phyloP scores from a whole-genome alignment of 35 echinoderm and acorn worm genomes.

The Nesometra sesokonis region DNA sequence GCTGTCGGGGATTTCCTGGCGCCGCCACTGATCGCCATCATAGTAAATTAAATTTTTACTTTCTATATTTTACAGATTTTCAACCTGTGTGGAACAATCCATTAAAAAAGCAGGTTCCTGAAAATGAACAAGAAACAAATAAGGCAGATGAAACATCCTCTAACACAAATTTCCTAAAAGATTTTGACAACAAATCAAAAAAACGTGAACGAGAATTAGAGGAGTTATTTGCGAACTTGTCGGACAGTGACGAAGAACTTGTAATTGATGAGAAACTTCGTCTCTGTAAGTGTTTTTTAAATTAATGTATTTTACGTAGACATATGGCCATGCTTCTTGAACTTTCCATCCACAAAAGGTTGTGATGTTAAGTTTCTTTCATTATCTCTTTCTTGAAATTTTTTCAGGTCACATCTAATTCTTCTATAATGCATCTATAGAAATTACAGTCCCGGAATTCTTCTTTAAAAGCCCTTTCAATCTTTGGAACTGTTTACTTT shows the following conservation, averaged over 20 bases:
- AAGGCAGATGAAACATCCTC: background rate
- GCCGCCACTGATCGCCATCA: no score
- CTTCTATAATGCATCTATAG: no score
- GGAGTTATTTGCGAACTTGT: conserved; percentile 65
- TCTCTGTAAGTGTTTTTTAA: background rate
- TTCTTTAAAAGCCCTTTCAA: no score
- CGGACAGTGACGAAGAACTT: conserved; percentile 83
- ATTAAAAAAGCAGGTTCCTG: background rate
- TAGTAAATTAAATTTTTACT: no score
- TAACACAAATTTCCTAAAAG: background rate
- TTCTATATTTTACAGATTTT: background rate
- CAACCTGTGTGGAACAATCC: background rate
- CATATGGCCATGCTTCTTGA: no score
- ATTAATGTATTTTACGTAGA: background rate
- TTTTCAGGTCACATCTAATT: no score
- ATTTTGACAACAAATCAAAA: background rate
- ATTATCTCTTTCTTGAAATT: no score
- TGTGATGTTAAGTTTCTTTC: no score
- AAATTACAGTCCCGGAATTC: no score
- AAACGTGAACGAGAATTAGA: conserved; percentile 51
- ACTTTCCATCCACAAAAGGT: no score
- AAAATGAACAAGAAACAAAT: background rate
- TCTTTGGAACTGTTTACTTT: no score
- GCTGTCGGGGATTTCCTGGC: no score
- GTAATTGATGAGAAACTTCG: conserved; percentile 65